A percentile compares a stretch with the other conserved stretches of the same genome.
Evolutionary conservation across 1,140 invertebrate species (phyloP).

Genomic region (Ganaspis sp.): DNA sequence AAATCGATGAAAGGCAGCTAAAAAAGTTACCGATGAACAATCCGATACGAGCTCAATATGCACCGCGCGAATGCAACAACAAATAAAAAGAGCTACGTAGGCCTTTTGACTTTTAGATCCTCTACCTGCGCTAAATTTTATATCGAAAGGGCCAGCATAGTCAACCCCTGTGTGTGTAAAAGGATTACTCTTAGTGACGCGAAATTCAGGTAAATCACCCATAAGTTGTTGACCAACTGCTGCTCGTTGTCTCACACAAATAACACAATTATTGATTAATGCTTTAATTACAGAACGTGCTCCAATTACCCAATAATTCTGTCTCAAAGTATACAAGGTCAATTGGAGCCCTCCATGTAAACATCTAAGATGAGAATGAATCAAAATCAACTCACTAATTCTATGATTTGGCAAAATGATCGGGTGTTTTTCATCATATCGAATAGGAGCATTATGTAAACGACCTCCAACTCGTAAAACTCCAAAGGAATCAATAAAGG

Average conservation of each 20-base stretch:
- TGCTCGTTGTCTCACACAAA: background rate
- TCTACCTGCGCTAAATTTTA: background rate
- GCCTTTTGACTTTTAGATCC: conserved; percentile 6
- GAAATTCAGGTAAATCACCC: background rate
- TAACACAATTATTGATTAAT: background rate
- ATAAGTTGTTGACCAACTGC: background rate
- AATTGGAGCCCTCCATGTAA: background rate
- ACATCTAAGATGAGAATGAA: background rate
- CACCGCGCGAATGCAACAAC: background rate
- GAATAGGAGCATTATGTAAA: background rate
- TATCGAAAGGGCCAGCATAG: conserved; percentile 21
- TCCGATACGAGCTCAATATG: background rate
- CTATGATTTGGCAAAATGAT: background rate
- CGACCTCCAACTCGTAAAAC: conserved; percentile 32
- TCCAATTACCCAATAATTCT: background rate
- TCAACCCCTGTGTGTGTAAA: conserved; percentile 28
- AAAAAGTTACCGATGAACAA: background rate
- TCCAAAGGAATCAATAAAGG: background rate
- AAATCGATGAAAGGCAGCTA: background rate
- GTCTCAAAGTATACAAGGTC: background rate
- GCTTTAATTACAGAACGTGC: background rate
- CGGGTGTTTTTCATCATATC: background rate
- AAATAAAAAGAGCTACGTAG: conserved; percentile 26
- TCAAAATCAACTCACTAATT: background rate
- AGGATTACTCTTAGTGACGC: background rate